Base-by-base conservation (phyloP, 2,888 invertebrate genomes). In the Ophioninae sp. region DNA sequence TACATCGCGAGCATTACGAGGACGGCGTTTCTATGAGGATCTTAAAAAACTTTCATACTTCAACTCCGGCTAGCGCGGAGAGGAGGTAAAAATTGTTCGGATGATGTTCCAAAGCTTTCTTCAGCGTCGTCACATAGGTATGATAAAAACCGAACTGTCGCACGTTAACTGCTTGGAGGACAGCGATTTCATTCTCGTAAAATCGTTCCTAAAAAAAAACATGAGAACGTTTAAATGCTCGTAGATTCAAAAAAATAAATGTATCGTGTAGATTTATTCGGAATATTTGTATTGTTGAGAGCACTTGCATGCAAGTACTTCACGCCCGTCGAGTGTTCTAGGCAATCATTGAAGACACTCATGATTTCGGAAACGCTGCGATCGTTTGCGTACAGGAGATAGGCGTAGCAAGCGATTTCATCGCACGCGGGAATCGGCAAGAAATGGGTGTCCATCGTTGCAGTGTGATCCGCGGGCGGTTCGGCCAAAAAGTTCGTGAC, bases 61-160 rank as follows among this genome's bases (percentile, higher is more conserved):
- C 94, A 76, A 93, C 91, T 80, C 93, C 93, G n/a, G 94, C 93
- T 80, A 94, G 90, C 21, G 93, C 91, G 50, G 94, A 93, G 39
- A 95, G 90, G 8, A 95, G 89, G 81, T 93, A 93, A 73, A 95
- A 91, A 91, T 96, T 96, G 82, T 95, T 94, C 0, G 95, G 95
- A 90, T 94, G 95, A 44, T 93, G 68, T 7, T 87, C 68, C 80
- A 92, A 86, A 76, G 89, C 89, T 72, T 83, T 81, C 30, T 86
- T 81, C 23, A 91, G n/a, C 65, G 85, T 86, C 37, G 86, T 74
- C 77, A 86, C 87, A 41, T 91, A 85, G 67, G 65, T 23, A 23
- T 70, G 69, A 21, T 76, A 75, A 50, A 74, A 44, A 7, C 87
- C 79, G 17, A 75, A 72, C 37, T 70, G 81, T 82, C 83, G 86